Base-by-base conservation (phyloP, 2,113 vertebrate species). In the Dipodomys stephensi region DNA sequence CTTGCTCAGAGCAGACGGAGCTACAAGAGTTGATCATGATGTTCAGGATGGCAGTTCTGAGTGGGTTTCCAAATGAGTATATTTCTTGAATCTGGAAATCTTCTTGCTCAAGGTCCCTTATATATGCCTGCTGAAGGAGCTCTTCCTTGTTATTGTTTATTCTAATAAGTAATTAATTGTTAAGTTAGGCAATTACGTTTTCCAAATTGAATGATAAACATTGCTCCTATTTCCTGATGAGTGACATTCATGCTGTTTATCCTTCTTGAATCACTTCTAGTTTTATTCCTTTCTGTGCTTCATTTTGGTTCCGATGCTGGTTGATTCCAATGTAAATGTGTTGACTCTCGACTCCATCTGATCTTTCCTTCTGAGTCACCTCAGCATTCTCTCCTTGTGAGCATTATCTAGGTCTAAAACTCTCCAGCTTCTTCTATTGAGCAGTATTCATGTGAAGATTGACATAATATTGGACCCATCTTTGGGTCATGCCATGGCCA, bases 11-110 rank as follows among this genome's bases (percentile, higher is more conserved):
- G 93, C 49, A 95, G 84, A 68, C 2, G 2, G 80, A 92, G 10
- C 93, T 83, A 35, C 88, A 93, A 27, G 80, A 93, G 77, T 8
- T 86, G 86, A 69, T 65, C 88, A 93, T 95, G 71, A 60, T 96
- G 78, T 80, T 10, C 32, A 72, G 25, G 7, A 3, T 78, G 5
- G 62, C 72, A 65, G 87, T 46, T 91, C 84, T 84, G 44, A 57
- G 25, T 92, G 27, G 6, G 57, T 89, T 82, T 86, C 2, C 71
- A 92, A 73, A 68, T 88, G 32, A 72, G 64, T 78, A 28, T 30
- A 57, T 15, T n/a, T 71, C 4, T 60, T 39, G 64, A 78, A 44
- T 88, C 12, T 92, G 39, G 23, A 79, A n/a, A 44, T 65, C 49
- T 49, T 83, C 16, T 4, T 64, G 46, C 9, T 23, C 68, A 10